Evolutionary conservation across 2,888 invertebrate genomes (phyloP), one percentile per base, ranked within the genome.

Genomic region (Drosophila histrio): DNA sequence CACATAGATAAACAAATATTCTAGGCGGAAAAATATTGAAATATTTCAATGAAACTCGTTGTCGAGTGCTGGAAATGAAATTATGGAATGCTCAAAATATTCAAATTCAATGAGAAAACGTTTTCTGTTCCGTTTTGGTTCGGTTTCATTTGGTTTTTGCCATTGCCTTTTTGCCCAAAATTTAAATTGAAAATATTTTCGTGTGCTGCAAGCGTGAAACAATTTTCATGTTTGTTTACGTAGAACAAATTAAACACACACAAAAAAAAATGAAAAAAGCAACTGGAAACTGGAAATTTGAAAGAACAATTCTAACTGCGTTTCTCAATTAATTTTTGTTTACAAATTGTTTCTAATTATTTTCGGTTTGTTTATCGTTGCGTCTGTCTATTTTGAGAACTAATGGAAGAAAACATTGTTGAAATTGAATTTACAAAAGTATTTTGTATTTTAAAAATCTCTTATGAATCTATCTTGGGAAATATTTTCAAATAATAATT

Each of bases 331-430:
- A 60, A 44, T 63, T 64, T 64, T 80, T 78, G 85, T 87, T 82
- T 82, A 82, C 87, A 81, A 87, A 76, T 65, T 76, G 82, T 68
- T 72, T 87, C 72, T 34, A 78, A 81, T 81, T 87, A 81, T 72
- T 82, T 69, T 79, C 11, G 59, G 65, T 71, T 84, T 82, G 79
- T 82, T 82, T 87, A 80, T 67, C 32, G 34, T n/a, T 63, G 50
- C 53, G 32, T 49, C 17, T 44, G 28, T 64, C 83, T 80, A 85
- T 85, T 80, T 85, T 70, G 26, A 49, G 73, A 72, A 38, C 65
- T 15, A 66, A 50, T 60, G 54, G 49, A 28, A 13, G 47, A 46
- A 43, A 43, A 60, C n/a, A 50, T 11, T 41, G 44, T 44, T 47
- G 21, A 59, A 68, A 74, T 24, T n/a, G n/a, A n/a, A 24, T 17